These are phyloP conservation scores for Magallana gigas DNA, from an alignment of 1,140 invertebrate species.

Conservation along the genomic window DNA sequence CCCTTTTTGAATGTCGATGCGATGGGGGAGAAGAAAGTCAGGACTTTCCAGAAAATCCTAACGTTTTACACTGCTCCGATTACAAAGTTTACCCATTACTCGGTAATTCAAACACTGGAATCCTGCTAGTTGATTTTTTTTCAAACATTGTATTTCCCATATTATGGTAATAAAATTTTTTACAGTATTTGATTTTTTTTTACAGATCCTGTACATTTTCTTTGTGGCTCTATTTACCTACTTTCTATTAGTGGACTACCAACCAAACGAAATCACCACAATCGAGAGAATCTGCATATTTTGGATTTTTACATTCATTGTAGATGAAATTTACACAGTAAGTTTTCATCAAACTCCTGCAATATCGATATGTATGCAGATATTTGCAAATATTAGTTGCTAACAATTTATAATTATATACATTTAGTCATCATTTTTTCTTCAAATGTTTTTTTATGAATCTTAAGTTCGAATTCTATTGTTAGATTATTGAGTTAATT, in stretches of 20 bases:
- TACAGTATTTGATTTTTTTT: not conserved
- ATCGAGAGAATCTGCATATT: slow-evolving; percentile 70
- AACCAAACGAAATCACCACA: slow-evolving; percentile 60
- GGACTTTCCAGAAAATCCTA: slow-evolving; percentile 60
- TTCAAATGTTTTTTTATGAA: not conserved
- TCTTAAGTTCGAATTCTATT: too few species aligned
- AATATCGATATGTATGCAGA: too few species aligned
- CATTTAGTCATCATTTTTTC: too few species aligned
- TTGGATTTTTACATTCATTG: slow-evolving; percentile 73
- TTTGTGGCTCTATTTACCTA: slow-evolving; percentile 78
- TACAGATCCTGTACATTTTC: slow-evolving; percentile 66
- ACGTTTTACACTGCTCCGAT: slow-evolving; percentile 73
- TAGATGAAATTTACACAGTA: slow-evolving; percentile 75
- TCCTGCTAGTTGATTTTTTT: too few species aligned
- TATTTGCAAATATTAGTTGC: too few species aligned
- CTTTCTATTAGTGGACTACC: slow-evolving; percentile 79
- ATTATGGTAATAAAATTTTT: too few species aligned
- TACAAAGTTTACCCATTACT: slow-evolving; percentile 72
- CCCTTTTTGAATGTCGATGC: slow-evolving; percentile 60
- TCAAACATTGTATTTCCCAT: too few species aligned
- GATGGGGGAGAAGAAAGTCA: slow-evolving; percentile 53
- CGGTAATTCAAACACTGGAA: slow-evolving; percentile 61
- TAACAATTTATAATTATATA: too few species aligned
- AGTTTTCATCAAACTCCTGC: slow-evolving; percentile 45
- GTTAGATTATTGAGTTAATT: too few species aligned